These are phyloP conservation scores for Eupithecia insigniata DNA, from an alignment of 2,888 invertebrate genomes.

Conservation along the genomic window DNA sequence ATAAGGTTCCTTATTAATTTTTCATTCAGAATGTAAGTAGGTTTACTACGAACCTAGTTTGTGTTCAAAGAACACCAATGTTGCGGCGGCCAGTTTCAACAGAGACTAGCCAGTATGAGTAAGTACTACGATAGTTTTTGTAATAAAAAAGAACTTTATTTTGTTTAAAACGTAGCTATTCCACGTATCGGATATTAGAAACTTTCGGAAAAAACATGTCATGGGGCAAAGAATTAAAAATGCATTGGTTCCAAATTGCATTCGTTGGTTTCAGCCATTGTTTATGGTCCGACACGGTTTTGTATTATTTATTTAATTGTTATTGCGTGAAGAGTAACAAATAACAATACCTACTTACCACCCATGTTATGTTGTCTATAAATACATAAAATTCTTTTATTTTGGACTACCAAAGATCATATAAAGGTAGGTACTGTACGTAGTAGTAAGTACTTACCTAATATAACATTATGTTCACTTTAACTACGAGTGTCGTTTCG, in stretches of 20 bases:
- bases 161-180: neutral
- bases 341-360: neutral
- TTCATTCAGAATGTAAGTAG: too few species aligned
- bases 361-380: neutral
- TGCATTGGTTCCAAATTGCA: neutral
- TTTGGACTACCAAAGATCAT: too few species aligned
- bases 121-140: too few species aligned
- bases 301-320: neutral
- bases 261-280: neutral
- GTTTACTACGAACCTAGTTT: too few species aligned
- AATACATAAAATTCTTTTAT: too few species aligned
- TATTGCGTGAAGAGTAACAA: neutral
- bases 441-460: neutral
- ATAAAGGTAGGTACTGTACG: neutral
- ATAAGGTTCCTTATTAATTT: neutral
- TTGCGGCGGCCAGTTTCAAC: too few species aligned
- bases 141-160: neutral
- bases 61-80: too few species aligned
- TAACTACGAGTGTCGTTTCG: neutral
- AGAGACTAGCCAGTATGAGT: too few species aligned
- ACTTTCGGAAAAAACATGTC: neutral
- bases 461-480: neutral
- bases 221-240: neutral
- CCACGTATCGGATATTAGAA: neutral
- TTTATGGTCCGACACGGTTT: neutral